Base-by-base conservation (phyloP, 1,140 invertebrate genomes). In the Leptopilina clavipes region DNA sequence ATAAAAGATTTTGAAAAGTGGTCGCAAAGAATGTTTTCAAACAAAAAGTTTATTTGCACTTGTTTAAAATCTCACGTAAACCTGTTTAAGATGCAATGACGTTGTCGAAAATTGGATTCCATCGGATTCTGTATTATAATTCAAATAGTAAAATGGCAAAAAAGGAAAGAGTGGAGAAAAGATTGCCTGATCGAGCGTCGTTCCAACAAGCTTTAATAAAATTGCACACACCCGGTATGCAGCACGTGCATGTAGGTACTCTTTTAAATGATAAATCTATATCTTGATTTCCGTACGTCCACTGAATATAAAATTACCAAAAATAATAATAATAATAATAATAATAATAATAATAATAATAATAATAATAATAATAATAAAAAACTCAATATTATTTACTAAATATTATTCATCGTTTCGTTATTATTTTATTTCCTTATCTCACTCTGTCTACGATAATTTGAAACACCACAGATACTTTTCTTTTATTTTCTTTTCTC, bases 261-360 rank as follows among this genome's bases (percentile, higher is more conserved):
- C 70, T 78, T 65, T 65, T 80, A 78, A 79, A 82, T 77, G 79
- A 82, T 80, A 82, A 82, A 82, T 82, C 81, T 80, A 82, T 82
- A 82, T 80, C 74, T 71, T 37, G 75, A 56, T 44, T 70, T 31
- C 70, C 59, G 77, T 75, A 65, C 59, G 77, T 79, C 77, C 77
- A 76, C 70, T 52, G 81, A 82, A 82, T 82, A 76, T 79, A 79
- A 79, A 80, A 76, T 71, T 77, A 70, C 70, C 71, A 75, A 10
- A 52, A 71, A 10, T n/a, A 74, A 74, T 12, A 72, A 12, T 10
- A 19, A 10, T 31, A 65, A 65, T n/a, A 8, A 9, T 37, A 22
- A 12, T n/a, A 12, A 9, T 10, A 19, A 10, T 31, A 65, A 65
- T n/a, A 8, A 9, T 37, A 22, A 12, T n/a, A 71, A 10, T n/a